These are phyloP conservation scores for Drosophila tropicalis DNA, from an alignment of 1,140 invertebrate species.

Conservation along the genomic window DNA sequence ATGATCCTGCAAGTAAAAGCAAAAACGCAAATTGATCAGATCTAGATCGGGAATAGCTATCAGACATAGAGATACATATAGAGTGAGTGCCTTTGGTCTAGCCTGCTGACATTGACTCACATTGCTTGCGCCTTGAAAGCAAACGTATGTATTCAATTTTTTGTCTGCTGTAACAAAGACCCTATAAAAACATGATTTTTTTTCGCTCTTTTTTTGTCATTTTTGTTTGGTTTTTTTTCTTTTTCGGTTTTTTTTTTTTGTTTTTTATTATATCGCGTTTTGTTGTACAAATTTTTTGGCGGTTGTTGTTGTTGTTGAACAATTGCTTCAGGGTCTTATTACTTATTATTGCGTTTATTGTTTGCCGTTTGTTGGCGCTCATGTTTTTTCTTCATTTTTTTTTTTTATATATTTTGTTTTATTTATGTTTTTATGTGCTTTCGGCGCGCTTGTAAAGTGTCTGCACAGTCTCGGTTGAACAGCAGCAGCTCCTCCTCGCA, in stretches of 20 bases:
- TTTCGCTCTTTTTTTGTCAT: conserved; percentile 29
- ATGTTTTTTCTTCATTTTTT: conserved; percentile 26
- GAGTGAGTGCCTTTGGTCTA: background rate
- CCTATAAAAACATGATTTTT: conserved; percentile 38
- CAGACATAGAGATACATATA: no score
- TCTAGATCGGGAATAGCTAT: background rate
- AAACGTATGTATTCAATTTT: background rate
- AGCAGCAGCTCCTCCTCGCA: conserved; percentile 14
- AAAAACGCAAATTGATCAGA: background rate
- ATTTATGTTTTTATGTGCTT: conserved; percentile 49
- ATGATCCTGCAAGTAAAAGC: background rate
- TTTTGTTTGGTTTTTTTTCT: conserved; percentile 39
- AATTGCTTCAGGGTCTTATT: conserved; percentile 69
- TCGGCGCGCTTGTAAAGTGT: conserved; percentile 47
- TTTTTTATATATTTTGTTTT: conserved; percentile 26
- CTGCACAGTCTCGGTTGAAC: conserved; percentile 25
- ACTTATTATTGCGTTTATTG: conserved; percentile 78
- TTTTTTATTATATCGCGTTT: conserved; percentile 43
- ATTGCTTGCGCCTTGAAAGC: conserved; percentile 26
- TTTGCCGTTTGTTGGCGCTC: conserved; percentile 46
- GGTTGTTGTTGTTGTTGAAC: conserved; percentile 40
- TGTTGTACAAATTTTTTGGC: conserved; percentile 19
- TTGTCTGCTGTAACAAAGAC: background rate
- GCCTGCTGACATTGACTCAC: conserved; percentile 14
- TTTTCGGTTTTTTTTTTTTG: conserved; percentile 35